Percentiles rank a stretch among this genome's conserved stretches.
Evolutionary conservation across 2,888 invertebrate genomes (phyloP).

Genomic region (Polia nebulosa): DNA sequence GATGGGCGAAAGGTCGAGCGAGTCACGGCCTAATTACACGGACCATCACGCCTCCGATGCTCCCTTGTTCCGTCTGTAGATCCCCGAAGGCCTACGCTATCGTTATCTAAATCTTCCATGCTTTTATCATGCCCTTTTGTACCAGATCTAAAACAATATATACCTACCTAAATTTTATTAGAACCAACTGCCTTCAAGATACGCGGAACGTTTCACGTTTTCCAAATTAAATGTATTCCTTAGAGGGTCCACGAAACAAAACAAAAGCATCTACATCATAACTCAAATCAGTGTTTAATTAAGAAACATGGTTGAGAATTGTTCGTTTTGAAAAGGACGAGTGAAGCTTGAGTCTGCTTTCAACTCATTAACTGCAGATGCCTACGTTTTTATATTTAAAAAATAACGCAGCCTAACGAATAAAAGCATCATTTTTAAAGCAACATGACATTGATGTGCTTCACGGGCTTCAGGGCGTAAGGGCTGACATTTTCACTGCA

Average conservation of each 20-base stretch:
- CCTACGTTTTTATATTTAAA: constrained; percentile 8
- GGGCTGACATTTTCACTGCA: constrained; percentile 13
- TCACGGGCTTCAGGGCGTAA: background rate
- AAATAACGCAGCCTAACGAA: constrained; percentile 21
- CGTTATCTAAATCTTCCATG: constrained; percentile 62
- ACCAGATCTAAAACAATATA: constrained; percentile 57
- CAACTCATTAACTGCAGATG: constrained; percentile 15
- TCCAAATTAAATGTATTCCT: constrained; percentile 37
- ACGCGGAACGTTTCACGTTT: constrained; percentile 25
- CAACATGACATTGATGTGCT: constrained; percentile 31
- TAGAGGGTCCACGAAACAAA: constrained; percentile 21
- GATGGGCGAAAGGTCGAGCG: constrained; percentile 66
- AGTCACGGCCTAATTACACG: constrained; percentile 75
- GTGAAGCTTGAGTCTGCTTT: constrained; percentile 8
- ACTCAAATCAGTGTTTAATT: constrained; percentile 56
- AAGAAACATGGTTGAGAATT: constrained; percentile 45
- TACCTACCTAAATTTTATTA: constrained; percentile 43
- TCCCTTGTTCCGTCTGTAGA: constrained; percentile 59
- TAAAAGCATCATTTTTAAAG: constrained; percentile 37
- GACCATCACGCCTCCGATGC: constrained; percentile 63
- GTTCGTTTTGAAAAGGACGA: constrained; percentile 24
- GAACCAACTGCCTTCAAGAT: constrained; percentile 38
- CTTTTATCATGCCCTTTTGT: constrained; percentile 55
- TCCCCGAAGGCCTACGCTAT: constrained; percentile 60
- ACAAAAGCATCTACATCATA: constrained; percentile 44